Evolutionary conservation across 2,113 vertebrate genomes (phyloP).

Genomic region (Cacatua alba): DNA sequence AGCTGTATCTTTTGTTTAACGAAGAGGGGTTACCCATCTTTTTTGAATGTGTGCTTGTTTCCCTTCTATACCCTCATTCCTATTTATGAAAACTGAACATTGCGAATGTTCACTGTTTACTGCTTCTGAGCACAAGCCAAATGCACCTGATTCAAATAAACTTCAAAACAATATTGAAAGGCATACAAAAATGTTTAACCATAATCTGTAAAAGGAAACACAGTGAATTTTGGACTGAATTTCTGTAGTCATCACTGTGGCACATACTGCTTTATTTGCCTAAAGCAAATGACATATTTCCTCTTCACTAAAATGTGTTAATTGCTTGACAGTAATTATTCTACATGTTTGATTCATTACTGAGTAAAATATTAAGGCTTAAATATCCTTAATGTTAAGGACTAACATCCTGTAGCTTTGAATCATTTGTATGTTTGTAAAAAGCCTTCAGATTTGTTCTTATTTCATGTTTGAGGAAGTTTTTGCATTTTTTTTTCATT

Average conservation of each 20-base stretch:
- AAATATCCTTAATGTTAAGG: not conserved
- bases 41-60: not conserved
- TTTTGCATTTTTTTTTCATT: not conserved
- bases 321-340: constrained; percentile 39
- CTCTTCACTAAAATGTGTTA: constrained; percentile 18
- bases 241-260: not conserved
- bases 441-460: not conserved
- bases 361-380: constrained; percentile 29
- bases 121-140: not conserved
- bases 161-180: not conserved
- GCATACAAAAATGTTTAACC: not conserved
- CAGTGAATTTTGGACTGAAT: not conserved
- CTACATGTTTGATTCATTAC: constrained; percentile 19
- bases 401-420: not conserved
- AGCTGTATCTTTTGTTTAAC: not conserved
- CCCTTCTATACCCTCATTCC: not conserved
- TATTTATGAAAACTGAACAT: not conserved
- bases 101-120: not conserved
- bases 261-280: not conserved
- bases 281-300: not conserved
- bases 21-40: not conserved
- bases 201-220: not conserved
- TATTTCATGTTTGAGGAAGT: not conserved
- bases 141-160: not conserved
- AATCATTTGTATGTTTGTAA: not conserved